Evolutionary conservation across 2,888 invertebrate genomes (phyloP).

Genomic region (Cyclophora albipunctata): DNA sequence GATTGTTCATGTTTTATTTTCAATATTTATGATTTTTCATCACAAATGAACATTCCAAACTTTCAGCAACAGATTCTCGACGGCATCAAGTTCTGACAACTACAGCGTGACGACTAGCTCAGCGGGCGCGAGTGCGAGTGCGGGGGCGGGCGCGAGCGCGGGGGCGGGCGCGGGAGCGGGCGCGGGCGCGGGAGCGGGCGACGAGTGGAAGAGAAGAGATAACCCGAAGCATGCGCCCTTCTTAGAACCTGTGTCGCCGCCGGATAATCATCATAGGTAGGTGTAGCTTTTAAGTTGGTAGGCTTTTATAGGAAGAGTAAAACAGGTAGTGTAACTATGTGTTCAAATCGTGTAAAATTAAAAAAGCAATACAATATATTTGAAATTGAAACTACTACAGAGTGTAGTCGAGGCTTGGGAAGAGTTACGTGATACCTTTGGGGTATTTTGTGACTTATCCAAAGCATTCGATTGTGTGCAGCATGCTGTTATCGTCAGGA

Average conservation of each 20-base stretch:
- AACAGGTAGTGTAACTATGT: constrained; percentile 29
- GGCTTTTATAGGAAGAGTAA: too few species aligned
- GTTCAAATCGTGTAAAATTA: neutral
- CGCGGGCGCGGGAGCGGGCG: constrained; percentile 17
- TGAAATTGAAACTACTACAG: too few species aligned
- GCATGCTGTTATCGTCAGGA: too few species aligned
- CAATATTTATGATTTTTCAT: too few species aligned
- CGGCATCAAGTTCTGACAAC: constrained; percentile 25
- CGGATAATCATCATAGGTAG: constrained; percentile 61
- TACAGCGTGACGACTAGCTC: constrained; percentile 22
- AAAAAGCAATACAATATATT: too few species aligned
- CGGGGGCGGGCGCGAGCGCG: constrained; percentile 12
- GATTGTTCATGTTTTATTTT: too few species aligned
- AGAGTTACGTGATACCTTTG: too few species aligned
- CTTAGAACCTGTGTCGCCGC: constrained; percentile 76
- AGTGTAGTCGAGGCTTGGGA: too few species aligned
- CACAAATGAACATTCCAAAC: neutral
- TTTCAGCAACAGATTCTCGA: constrained; percentile 38
- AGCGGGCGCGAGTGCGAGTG: constrained; percentile 22
- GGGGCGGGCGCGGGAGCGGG: constrained; percentile 12
- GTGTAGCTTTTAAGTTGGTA: too few species aligned
- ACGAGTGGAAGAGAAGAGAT: constrained; percentile 63
- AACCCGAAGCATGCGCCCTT: constrained; percentile 77
- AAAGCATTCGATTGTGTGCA: too few species aligned
- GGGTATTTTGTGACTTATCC: too few species aligned